These are phyloP conservation scores for Chelmon rostratus DNA, from an alignment of 2,797 vertebrate genomes.

Conservation along the genomic window DNA sequence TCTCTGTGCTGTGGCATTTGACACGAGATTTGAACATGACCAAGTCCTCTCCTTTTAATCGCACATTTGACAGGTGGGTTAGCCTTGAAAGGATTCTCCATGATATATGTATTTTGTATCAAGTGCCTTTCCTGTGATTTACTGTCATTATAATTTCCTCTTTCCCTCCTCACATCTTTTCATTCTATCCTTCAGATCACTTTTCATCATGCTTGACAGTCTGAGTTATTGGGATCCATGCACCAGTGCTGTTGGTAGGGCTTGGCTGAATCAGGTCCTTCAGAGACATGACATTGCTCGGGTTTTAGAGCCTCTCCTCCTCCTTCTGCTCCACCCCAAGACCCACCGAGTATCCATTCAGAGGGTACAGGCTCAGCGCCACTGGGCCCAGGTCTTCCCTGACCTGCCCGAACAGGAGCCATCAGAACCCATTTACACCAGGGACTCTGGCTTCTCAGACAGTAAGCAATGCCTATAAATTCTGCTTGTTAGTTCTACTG, in stretches of 20 bases:
- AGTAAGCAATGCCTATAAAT: conserved; percentile 80
- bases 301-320: conserved; percentile 95
- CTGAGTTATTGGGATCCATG: conserved; percentile 96
- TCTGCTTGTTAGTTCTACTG: not conserved
- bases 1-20: conserved; percentile 98
- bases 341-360: conserved; percentile 98
- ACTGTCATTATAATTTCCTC: not conserved
- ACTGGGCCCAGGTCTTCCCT: conserved; percentile 88
- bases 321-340: conserved; percentile 97
- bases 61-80: conserved; percentile 97
- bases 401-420: conserved; percentile 84
- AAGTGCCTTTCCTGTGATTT: not conserved
- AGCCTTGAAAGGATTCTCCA: not conserved
- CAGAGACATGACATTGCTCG: conserved; percentile 98
- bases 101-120: not conserved
- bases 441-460: conserved; percentile 88
- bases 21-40: conserved; percentile 97
- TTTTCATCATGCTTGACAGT: conserved; percentile 99
- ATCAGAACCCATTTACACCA: conserved; percentile 81
- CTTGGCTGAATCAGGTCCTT: conserved; percentile 97
- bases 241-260: conserved; percentile 94
- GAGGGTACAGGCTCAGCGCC: conserved; percentile 94
- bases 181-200: conserved; percentile 86
- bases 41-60: conserved; percentile 96
- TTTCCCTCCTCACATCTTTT: not conserved